These are phyloP conservation scores for Julus scanicus DNA, from an alignment of 2,888 invertebrate species.

Conservation along the genomic window DNA sequence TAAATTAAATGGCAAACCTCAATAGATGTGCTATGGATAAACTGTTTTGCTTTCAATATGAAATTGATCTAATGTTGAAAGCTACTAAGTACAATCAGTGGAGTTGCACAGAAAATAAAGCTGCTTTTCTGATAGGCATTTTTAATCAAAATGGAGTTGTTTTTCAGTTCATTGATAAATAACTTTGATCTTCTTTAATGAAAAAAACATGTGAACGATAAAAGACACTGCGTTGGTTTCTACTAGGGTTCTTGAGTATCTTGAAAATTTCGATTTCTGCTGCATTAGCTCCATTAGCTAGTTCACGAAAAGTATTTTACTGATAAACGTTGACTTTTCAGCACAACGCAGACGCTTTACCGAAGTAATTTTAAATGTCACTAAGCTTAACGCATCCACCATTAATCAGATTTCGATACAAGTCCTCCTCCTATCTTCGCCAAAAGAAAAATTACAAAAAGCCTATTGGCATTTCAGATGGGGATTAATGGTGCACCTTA, in stretches of 20 bases:
- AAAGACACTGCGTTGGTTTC: neutral
- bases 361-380: constrained; percentile 1
- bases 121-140: neutral
- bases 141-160: constrained; percentile 32
- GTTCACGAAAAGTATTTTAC: neutral
- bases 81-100: neutral
- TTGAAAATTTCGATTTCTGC: neutral
- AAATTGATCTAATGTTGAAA: constrained; percentile 1
- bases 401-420: neutral
- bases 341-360: neutral
- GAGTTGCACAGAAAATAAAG: neutral
- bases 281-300: constrained; percentile 25
- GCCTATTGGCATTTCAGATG: neutral
- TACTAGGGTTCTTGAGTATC: neutral
- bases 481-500: neutral
- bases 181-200: constrained; percentile 30
- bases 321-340: constrained; percentile 9
- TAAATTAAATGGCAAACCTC: neutral
- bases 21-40: neutral
- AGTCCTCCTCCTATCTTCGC: neutral
- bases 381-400: neutral
- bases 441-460: neutral
- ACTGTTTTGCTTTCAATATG: neutral
- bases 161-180: constrained; percentile 36
- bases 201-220: neutral